phyloP scores from a whole-genome alignment of 2,113 vertebrate species.

The Scopus umbretta region DNA sequence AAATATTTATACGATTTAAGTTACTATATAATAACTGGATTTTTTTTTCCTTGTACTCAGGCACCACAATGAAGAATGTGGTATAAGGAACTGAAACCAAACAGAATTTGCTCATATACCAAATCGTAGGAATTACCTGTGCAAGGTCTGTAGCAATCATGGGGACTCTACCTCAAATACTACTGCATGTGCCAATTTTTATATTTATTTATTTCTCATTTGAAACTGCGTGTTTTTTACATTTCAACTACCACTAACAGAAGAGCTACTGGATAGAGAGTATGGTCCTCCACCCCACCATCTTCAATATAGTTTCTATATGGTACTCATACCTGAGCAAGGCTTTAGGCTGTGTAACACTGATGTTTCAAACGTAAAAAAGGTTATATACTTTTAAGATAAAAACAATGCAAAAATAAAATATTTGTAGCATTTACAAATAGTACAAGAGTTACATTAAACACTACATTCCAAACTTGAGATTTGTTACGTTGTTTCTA shows the following conservation, averaged over 20 bases:
- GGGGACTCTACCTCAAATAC: neutral
- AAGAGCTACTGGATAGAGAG: neutral
- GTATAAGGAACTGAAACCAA: conserved; percentile 14
- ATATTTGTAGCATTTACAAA: conserved; percentile 81
- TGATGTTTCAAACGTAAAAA: conserved; percentile 70
- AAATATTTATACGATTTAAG: conserved; percentile 82
- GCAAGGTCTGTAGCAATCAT: neutral
- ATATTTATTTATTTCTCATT: neutral
- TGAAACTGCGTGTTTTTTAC: neutral
- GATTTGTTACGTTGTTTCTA: conserved; percentile 50
- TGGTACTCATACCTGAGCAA: conserved; percentile 68
- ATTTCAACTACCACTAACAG: neutral
- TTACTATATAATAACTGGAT: conserved; percentile 72
- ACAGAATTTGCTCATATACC: conserved; percentile 24
- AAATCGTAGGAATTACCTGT: neutral
- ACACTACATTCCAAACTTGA: conserved; percentile 63
- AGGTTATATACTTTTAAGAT: conserved; percentile 72
- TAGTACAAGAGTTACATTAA: conserved; percentile 75
- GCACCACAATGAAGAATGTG: conserved; percentile 1
- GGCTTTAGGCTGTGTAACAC: conserved; percentile 51
- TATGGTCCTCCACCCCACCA: conserved; percentile 4
- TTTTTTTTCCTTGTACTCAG: conserved; percentile 28
- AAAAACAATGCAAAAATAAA: conserved; percentile 85
- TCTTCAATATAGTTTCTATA: conserved; percentile 1
- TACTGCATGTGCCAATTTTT: conserved; percentile 8